Evolutionary conservation across 2,888 invertebrate species (phyloP), one percentile per base, ranked within the genome.

Genomic region (Frankliniella intonsa): DNA sequence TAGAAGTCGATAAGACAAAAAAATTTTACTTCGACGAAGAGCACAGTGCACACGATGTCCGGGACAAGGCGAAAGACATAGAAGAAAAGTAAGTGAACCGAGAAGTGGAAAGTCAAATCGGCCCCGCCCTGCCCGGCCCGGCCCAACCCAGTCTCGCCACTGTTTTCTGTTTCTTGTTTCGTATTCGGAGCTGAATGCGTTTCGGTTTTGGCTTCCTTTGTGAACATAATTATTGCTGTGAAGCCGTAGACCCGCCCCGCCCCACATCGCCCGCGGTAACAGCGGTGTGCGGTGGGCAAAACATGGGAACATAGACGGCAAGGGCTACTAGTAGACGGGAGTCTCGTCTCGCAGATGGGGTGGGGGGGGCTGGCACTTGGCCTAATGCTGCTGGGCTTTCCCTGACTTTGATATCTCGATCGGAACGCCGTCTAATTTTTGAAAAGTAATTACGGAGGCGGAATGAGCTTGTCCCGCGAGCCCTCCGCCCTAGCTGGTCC

Each of bases 1-100:
- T 93, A 85, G 98, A 98, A 86, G 93, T 98, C 85, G 97, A 97
- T 88, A 97, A 97, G 88, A 94, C 94, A 81, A 97, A 98, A 89
- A 98, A 98, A 88, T 90, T 95, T 22, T 98, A 98, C 89, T 96
- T 95, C 86, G 97, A 98, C 85, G 98, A 98, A 86, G 98, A 98
- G 87, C 96, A 97, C 86, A 94, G 96, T 83, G 97, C 98, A 2
- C 96, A 97, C 87, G 98, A 98, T 87, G 97, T 97, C 3, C 91
- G 98, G 65, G 96, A 96, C 88, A 98, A 98, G 87, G 97, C 97
- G 83, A 94, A 95, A 86, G 97, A 97, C 85, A 97, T 97, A 83
- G 97, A 98, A 88, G 97, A 97, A 88, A 98, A 96, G 93, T 94
- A 88, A 87, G 88, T 87, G 80, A 81, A 38, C 38, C 38, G 38